phyloP scores from a whole-genome alignment of 2,113 vertebrate species.

The Lepisosteus oculatus region DNA sequence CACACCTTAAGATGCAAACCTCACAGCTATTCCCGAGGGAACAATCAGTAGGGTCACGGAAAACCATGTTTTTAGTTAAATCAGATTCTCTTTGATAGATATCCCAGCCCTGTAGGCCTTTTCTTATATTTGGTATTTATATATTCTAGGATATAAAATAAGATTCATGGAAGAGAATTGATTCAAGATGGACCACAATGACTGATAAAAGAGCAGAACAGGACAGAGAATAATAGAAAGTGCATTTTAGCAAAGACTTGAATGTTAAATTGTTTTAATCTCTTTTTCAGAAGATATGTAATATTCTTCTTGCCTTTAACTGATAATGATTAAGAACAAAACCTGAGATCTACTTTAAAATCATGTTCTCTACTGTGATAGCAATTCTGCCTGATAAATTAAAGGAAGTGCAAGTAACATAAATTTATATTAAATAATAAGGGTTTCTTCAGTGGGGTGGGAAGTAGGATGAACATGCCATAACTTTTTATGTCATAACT shows the following conservation, averaged over 20 bases:
- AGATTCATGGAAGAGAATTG: constrained; percentile 15
- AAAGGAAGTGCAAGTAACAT: not conserved
- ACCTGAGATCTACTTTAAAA: too few species aligned
- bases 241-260: not conserved
- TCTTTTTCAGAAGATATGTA: not conserved
- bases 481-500: too few species aligned
- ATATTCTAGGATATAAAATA: constrained; percentile 9
- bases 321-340: too few species aligned
- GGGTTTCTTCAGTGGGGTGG: too few species aligned
- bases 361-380: too few species aligned
- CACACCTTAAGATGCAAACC: not conserved
- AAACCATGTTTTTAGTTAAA: constrained; percentile 7
- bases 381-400: too few species aligned
- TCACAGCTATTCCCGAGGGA: not conserved
- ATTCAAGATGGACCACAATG: constrained; percentile 19
- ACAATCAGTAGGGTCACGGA: not conserved
- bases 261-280: not conserved
- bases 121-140: not conserved
- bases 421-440: not conserved
- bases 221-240: constrained; percentile 11
- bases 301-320: too few species aligned
- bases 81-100: constrained; percentile 7
- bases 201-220: constrained; percentile 5
- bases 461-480: too few species aligned
- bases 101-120: constrained; percentile 2